Evolutionary conservation across 2,888 invertebrate genomes (phyloP).

Genomic region (Hemistola chrysoprasaria): DNA sequence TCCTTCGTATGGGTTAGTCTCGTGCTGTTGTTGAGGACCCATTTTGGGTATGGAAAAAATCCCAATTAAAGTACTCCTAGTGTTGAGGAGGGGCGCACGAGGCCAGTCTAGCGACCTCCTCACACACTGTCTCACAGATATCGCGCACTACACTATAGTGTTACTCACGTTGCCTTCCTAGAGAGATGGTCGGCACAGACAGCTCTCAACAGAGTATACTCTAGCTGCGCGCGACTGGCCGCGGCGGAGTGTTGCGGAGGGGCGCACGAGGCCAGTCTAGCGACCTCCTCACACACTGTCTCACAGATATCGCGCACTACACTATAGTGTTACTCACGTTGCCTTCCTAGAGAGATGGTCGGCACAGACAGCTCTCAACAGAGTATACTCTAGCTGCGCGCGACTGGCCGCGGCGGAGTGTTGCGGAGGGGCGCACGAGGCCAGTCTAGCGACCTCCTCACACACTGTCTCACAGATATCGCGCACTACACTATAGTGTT

Average conservation of each 20-base stretch:
- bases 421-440: no score
- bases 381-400: conserved; percentile 71
- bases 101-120: not conserved
- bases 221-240: conserved; percentile 90
- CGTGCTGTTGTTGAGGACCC: no score
- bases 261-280: conserved; percentile 86
- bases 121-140: not conserved
- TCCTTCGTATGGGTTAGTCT: no score
- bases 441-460: not conserved
- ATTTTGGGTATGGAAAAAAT: no score
- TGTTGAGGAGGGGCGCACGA: no score
- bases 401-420: no score
- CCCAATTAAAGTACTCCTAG: no score
- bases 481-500: not conserved
- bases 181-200: conserved; percentile 66
- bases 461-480: no score
- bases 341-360: conserved; percentile 83
- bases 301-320: conserved; percentile 92
- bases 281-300: conserved; percentile 95
- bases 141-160: not conserved
- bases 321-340: conserved; percentile 85
- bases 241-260: conserved; percentile 82
- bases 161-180: conserved; percentile 67
- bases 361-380: conserved; percentile 57
- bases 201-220: conserved; percentile 57